These are phyloP conservation scores for Forbesichthys agassizii DNA, from an alignment of 2,113 vertebrate species.

Conservation along the genomic window DNA sequence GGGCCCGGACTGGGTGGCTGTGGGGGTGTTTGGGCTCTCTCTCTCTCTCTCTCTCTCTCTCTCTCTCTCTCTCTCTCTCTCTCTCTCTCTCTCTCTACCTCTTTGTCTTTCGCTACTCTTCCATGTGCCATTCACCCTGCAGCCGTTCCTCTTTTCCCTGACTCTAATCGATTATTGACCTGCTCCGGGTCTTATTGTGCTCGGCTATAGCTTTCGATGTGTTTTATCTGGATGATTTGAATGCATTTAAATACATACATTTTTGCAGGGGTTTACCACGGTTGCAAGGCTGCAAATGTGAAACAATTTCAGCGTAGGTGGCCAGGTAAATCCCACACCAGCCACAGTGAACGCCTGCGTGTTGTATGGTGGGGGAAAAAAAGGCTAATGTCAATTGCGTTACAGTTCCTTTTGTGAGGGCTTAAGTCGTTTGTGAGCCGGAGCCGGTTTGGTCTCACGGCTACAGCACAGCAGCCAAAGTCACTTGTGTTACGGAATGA, in stretches of 20 bases:
- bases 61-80: not conserved
- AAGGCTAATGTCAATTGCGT: conserved; percentile 49
- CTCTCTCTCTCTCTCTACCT: conserved; percentile 28
- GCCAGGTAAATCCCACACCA: conserved; percentile 33
- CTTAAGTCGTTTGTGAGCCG: conserved; percentile 51
- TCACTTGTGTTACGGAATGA: conserved; percentile 68
- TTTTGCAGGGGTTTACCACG: not conserved
- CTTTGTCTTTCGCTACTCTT: conserved; percentile 7
- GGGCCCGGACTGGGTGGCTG: conserved; percentile 57
- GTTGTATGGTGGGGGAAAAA: conserved; percentile 17
- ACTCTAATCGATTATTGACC: not conserved
- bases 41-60: conserved; percentile 27
- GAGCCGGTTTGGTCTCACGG: conserved; percentile 61
- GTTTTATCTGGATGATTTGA: no score
- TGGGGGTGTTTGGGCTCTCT: conserved; percentile 15
- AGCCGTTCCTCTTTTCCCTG: not conserved
- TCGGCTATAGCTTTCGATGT: conserved; percentile 17
- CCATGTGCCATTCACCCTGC: not conserved
- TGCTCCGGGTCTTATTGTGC: no score
- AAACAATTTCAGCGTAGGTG: conserved; percentile 31
- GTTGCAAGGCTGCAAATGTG: conserved; percentile 19
- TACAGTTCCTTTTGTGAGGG: conserved; percentile 41
- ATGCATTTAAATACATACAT: not conserved
- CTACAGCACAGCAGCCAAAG: conserved; percentile 62
- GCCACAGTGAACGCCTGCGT: conserved; percentile 17